Percentiles rank a stretch among this genome's conserved stretches.
Conservation (phyloP, 2,888 invertebrate species). For the Parnassius orleans region DNA sequence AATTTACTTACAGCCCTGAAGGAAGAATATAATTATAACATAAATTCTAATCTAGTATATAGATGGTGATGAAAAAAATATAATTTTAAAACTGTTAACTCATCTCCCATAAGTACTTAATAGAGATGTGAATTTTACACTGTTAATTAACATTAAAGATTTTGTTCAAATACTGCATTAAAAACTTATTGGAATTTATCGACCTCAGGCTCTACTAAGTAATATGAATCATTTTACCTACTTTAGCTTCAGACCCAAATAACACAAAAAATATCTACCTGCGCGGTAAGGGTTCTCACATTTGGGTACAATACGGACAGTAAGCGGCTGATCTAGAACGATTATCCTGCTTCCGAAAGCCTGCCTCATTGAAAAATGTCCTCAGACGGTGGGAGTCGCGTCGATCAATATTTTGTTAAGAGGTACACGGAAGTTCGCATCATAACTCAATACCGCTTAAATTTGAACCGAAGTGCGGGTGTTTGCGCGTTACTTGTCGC, state of each 20-base stretch:
- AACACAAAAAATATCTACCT: conserved; percentile 74
- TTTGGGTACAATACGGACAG: conserved; percentile 61
- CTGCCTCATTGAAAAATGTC: conserved; percentile 61
- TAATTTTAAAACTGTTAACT: too few relatives aligned
- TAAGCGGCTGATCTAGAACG: conserved; percentile 58
- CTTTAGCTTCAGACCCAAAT: conserved; percentile 57
- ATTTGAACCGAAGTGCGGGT: conserved; percentile 49
- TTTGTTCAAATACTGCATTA: background rate
- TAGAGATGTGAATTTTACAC: background rate
- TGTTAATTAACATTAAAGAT: background rate
- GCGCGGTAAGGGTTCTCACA: conserved; percentile 57
- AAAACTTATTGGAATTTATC: conserved; percentile 21
- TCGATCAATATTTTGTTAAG: conserved; percentile 75
- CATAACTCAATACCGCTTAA: conserved; percentile 58
- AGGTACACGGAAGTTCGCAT: conserved; percentile 63
- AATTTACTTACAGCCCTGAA: too few relatives aligned
- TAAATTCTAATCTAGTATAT: too few relatives aligned
- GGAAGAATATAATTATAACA: too few relatives aligned
- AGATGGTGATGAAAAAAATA: too few relatives aligned
- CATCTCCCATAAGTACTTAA: too few relatives aligned
- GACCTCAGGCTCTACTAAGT: conserved; percentile 16
- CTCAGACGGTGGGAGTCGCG: conserved; percentile 53
- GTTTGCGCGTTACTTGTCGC: conserved; percentile 32
- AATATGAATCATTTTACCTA: conserved; percentile 39
- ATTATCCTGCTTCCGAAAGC: conserved; percentile 58